Conservation (phyloP, 2,888 invertebrate species). For the Eupithecia vulgata region DNA sequence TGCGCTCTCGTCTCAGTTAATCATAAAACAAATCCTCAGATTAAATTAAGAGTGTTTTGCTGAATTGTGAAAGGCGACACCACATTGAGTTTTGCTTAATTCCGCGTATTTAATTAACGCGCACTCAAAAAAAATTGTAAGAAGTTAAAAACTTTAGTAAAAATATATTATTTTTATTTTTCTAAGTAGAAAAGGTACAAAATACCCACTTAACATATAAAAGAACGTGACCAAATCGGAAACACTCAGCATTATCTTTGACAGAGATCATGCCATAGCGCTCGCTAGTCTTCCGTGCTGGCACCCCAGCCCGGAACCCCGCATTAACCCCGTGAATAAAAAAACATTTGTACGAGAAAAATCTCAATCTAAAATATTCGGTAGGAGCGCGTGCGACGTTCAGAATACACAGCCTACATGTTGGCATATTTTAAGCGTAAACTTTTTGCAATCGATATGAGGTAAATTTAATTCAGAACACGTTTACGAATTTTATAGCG, state of each 20-base stretch:
- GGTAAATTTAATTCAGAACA: constrained; percentile 52
- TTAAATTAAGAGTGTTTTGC: constrained; percentile 67
- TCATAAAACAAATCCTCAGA: constrained; percentile 60
- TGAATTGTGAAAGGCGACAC: constrained; percentile 63
- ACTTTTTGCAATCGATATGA: constrained; percentile 55
- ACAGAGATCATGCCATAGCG: no score
- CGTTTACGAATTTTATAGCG: constrained; percentile 52
- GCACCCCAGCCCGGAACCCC: constrained; percentile 41
- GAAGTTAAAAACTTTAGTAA: background rate
- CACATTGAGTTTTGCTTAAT: constrained; percentile 61
- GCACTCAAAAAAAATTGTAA: constrained; percentile 58
- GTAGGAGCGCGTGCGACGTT: constrained; percentile 26
- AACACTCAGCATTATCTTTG: background rate
- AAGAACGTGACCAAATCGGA: background rate
- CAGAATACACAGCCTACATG: constrained; percentile 52
- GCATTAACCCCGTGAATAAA: constrained; percentile 51
- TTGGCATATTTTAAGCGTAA: constrained; percentile 50
- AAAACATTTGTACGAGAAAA: constrained; percentile 47
- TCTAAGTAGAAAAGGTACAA: background rate
- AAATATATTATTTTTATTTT: background rate
- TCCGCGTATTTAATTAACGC: constrained; percentile 57
- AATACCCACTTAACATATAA: background rate
- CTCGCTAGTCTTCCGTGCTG: background rate
- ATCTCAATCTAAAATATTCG: constrained; percentile 44
- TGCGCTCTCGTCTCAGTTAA: constrained; percentile 51